Percentiles rank a stretch among this genome's conserved stretches.
Evolutionary conservation across 92 coral and sea anemone species (phyloP).

Genomic region (Phenganax stokvisi): DNA sequence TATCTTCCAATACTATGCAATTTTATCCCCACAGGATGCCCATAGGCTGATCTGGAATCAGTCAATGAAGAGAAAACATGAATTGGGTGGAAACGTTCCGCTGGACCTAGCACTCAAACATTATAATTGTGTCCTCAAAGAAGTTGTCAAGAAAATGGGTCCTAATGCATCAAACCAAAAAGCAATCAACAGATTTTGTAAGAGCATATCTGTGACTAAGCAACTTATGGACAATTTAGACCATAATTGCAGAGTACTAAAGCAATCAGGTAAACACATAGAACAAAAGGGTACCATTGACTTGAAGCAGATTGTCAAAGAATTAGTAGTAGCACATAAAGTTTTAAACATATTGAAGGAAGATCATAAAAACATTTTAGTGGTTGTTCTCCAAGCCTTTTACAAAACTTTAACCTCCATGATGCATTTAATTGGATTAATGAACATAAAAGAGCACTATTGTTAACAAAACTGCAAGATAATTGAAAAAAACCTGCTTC

Average conservation of each 20-base stretch:
- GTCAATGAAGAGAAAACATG: conserved; percentile 1
- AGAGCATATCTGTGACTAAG: neutral
- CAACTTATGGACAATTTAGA: conserved; percentile 26
- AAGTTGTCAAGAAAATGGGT: conserved; percentile 12
- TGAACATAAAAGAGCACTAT: neutral
- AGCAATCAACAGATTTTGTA: conserved; percentile 11
- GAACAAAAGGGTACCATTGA: neutral
- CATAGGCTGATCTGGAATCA: conserved; percentile 22
- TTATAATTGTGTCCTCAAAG: neutral
- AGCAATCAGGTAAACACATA: conserved; percentile 16
- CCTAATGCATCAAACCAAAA: conserved; percentile 8
- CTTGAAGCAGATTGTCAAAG: neutral
- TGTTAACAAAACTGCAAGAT: conserved; percentile 25
- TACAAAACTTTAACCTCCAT: neutral
- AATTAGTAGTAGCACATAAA: conserved; percentile 2
- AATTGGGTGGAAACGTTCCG: conserved; percentile 19
- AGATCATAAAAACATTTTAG: conserved; percentile 9
- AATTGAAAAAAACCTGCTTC: neutral
- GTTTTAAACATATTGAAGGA: conserved; percentile 8
- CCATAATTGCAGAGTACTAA: conserved; percentile 2
- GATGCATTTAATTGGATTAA: neutral
- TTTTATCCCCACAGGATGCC: neutral
- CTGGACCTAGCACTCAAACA: conserved; percentile 1
- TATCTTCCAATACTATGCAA: neutral
- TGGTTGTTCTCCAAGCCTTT: neutral